These are phyloP conservation scores for Lathronympha strigana DNA, from an alignment of 2,888 invertebrate species.

Conservation along the genomic window DNA sequence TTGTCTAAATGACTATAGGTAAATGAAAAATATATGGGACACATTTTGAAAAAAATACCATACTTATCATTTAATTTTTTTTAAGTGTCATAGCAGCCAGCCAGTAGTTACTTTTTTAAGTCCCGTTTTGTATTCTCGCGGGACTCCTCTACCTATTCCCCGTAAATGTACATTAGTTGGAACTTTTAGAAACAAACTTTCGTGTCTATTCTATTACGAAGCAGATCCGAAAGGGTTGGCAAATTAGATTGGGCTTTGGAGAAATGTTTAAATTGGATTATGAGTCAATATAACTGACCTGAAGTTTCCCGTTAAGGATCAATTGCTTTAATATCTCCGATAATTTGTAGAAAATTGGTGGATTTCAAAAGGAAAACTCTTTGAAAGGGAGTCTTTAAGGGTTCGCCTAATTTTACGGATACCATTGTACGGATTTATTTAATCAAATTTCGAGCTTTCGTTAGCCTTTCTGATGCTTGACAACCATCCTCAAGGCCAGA, in stretches of 20 bases:
- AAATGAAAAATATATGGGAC: no score
- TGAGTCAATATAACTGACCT: slow-evolving; percentile 13
- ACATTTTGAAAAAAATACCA: no score
- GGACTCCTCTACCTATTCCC: background rate
- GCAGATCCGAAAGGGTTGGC: slow-evolving; percentile 12
- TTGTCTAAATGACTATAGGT: no score
- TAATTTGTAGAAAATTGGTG: background rate
- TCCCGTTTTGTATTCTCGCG: no score
- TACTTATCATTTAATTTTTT: background rate
- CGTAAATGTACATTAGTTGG: background rate
- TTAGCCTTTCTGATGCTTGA: no score
- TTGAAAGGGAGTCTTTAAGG: background rate
- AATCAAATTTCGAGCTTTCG: no score
- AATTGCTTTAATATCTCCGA: background rate
- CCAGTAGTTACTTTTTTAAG: no score
- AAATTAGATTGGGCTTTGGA: slow-evolving; percentile 17
- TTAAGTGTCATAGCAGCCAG: no score
- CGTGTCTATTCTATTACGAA: background rate
- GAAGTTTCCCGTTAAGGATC: background rate
- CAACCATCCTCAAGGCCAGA: no score
- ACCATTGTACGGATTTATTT: no score
- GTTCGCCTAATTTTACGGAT: no score
- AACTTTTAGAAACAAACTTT: slow-evolving; percentile 9
- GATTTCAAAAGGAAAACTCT: background rate
- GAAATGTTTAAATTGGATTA: slow-evolving; percentile 24